Conservation (phyloP, 2,888 invertebrate genomes). For the Horisme vitalbata region DNA sequence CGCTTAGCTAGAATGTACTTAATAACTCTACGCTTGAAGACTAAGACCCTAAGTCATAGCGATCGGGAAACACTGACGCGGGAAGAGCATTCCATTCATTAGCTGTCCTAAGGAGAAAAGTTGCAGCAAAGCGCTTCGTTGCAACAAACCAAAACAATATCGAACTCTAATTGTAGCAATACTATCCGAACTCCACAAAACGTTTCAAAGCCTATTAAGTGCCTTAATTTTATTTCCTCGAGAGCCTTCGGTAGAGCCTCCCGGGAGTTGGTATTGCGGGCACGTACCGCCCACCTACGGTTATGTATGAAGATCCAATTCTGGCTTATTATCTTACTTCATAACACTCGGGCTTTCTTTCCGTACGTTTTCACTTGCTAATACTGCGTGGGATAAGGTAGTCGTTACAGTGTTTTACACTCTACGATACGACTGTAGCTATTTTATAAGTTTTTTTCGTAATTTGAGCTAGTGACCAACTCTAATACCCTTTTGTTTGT, state of each 20-base stretch:
- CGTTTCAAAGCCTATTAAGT: slow-evolving; percentile 31
- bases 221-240: slow-evolving; percentile 29
- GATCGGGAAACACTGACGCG: too few species aligned
- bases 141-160: slow-evolving; percentile 13
- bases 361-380: slow-evolving; percentile 34
- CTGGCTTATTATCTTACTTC: slow-evolving; percentile 54
- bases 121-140: not conserved
- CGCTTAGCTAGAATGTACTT: too few species aligned
- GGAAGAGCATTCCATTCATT: too few species aligned
- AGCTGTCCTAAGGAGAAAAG: too few species aligned
- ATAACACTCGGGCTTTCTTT: slow-evolving; percentile 42
- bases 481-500: too few species aligned
- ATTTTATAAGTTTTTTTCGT: too few species aligned
- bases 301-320: slow-evolving; percentile 45
- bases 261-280: slow-evolving; percentile 29
- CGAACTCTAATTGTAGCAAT: slow-evolving; percentile 18
- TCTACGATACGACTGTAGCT: too few species aligned
- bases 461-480: too few species aligned
- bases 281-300: slow-evolving; percentile 47
- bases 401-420: too few species aligned
- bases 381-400: slow-evolving; percentile 11
- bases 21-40: too few species aligned
- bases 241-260: slow-evolving; percentile 17
- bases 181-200: slow-evolving; percentile 24
- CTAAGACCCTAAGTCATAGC: too few species aligned